A percentile compares a stretch with the other conserved stretches of the same genome.
phyloP scores from a whole-genome alignment of 2,113 vertebrate species.

The Datnioides undecimradiatus region DNA sequence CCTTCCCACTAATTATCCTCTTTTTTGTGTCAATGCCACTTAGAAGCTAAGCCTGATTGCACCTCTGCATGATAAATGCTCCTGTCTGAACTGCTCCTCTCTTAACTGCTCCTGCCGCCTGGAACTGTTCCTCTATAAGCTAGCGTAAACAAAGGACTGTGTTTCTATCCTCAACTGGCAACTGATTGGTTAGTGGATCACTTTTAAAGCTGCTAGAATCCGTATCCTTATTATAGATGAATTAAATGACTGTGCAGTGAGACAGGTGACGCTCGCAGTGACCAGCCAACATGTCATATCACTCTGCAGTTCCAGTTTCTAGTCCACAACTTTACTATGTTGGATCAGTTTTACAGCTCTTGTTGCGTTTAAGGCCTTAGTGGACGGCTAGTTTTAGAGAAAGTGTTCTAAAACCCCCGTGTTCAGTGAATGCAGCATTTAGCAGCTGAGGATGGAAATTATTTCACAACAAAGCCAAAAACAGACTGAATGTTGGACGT shows the following conservation, averaged over 20 bases:
- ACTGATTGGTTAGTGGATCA: neutral
- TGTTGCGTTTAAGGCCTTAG: no score
- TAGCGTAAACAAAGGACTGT: constrained; percentile 1
- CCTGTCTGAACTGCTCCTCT: constrained; percentile 47
- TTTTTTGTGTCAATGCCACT: constrained; percentile 41
- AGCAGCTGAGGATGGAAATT: neutral
- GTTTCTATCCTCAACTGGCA: constrained; percentile 9
- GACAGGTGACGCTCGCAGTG: neutral
- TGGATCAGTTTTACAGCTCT: neutral
- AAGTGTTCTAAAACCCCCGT: no score
- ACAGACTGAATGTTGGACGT: neutral
- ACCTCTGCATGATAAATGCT: constrained; percentile 58
- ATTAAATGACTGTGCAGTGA: neutral
- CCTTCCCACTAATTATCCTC: constrained; percentile 48
- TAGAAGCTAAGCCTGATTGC: constrained; percentile 50
- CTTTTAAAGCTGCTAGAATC: neutral
- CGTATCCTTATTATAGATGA: neutral
- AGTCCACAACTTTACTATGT: neutral
- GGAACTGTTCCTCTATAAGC: neutral
- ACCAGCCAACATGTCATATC: neutral
- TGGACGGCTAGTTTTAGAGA: no score
- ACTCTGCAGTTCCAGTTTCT: neutral
- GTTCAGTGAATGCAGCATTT: neutral
- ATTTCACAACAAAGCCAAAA: no score
- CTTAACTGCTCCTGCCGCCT: constrained; percentile 22